phyloP scores from a whole-genome alignment of 2,113 vertebrate genomes.

The Tyrannus savana region DNA sequence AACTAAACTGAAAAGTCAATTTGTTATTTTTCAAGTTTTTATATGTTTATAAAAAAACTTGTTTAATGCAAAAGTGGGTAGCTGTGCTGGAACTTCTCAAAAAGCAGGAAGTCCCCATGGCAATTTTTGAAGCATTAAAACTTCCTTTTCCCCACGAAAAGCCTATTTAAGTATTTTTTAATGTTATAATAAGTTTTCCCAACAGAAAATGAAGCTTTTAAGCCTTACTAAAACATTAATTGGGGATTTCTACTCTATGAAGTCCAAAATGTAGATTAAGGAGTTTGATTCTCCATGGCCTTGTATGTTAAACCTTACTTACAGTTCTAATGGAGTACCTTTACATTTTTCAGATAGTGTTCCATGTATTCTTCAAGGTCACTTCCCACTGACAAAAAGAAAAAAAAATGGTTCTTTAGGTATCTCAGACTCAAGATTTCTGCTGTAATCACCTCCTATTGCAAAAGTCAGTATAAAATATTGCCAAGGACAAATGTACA shows the following conservation, averaged over 20 bases:
- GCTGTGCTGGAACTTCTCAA: neutral
- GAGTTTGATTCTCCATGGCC: neutral
- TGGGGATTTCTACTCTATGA: neutral
- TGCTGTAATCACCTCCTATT: neutral
- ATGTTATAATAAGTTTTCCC: slow-evolving; percentile 57
- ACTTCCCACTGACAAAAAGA: neutral
- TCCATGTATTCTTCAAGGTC: neutral
- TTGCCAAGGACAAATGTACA: neutral
- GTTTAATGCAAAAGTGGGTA: neutral
- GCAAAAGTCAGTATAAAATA: neutral
- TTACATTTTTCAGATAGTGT: neutral
- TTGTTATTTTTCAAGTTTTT: neutral
- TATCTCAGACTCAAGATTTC: neutral
- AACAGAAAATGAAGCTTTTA: slow-evolving; percentile 62
- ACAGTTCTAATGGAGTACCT: neutral
- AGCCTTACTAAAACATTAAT: slow-evolving; percentile 59
- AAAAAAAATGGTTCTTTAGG: accelerated
- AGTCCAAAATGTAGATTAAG: slow-evolving; percentile 10
- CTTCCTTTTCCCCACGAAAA: slow-evolving; percentile 39
- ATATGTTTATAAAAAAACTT: neutral
- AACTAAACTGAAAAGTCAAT: neutral
- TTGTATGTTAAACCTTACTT: neutral
- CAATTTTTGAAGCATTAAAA: slow-evolving; percentile 28
- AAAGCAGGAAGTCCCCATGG: neutral
- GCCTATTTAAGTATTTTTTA: slow-evolving; percentile 33